Evolutionary conservation across 1,140 invertebrate genomes (phyloP), one percentile per base, ranked within the genome.

Genomic region (Forficula auricularia): DNA sequence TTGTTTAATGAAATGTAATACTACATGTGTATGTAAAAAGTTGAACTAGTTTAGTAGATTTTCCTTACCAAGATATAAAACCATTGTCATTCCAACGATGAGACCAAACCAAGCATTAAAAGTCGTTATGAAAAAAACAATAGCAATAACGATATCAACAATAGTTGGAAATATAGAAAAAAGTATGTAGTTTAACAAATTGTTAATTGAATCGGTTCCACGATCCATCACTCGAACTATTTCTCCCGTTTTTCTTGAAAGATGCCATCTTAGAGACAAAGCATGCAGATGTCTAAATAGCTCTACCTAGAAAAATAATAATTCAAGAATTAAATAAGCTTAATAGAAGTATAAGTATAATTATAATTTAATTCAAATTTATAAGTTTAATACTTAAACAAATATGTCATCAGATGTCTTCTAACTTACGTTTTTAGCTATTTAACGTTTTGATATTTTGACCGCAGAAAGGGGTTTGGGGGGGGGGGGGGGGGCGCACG

Each of bases 71-170:
- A 97, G 79, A 64, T 96, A 98, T 7, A 91, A 55, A 22, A 72
- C 57, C 90, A 97, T 97, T 13, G 90, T 94, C 0, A 73, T 50
- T 54, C 95, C 90, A 0, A 96, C 85, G 52, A 97, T 92, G 1
- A 95, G 56, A 3, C 89, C 91, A 62, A 95, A 97, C 77, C 86
- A 92, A 40, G 72, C 73, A 57, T 95, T 94, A 57, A 96, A 97
- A 6, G 72, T 69, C 16, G 71, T 69, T 12, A 89, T 63, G 50
- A 98, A 96, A 59, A 82, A 97, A 0, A 88, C 61, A 18, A 96
- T 73, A 9, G 92, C 94, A n/a, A 98, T 71, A 0, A 91, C 44
- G 32, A 97, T 92, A 59, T 98, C 92, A 22, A 86, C 60, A 40
- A 97, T 77, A 0, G 91, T 96, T 3, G 94, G 92, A 0, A 81